Evolutionary conservation across 2,113 vertebrate species (phyloP).

Genomic region (Petromus typicus): DNA sequence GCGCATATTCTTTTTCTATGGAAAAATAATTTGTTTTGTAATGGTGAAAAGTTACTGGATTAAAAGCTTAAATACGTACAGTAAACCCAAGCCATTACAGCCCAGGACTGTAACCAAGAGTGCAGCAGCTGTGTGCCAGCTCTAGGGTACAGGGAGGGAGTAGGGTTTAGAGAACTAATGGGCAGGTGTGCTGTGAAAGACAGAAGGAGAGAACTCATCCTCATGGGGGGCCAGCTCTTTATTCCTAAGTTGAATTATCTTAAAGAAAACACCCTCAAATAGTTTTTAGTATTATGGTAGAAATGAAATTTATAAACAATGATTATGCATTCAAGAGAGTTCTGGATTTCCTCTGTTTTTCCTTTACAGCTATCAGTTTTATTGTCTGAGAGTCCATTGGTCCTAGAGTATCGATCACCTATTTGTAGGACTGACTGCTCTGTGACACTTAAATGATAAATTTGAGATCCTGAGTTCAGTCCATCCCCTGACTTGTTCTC

Average conservation of each 20-base stretch:
- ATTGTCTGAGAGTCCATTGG: background rate
- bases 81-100: background rate
- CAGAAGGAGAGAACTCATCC: background rate
- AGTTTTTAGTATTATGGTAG: background rate
- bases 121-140: background rate
- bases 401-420: background rate
- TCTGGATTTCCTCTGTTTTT: background rate
- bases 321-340: background rate
- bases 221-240: background rate
- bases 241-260: constrained; percentile 12
- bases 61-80: constrained; percentile 22
- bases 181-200: background rate
- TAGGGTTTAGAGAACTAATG: background rate
- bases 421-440: background rate
- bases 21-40: constrained; percentile 15
- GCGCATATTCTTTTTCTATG: background rate
- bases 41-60: constrained; percentile 37
- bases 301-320: background rate
- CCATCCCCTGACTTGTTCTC: background rate
- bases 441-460: background rate
- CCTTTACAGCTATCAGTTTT: background rate
- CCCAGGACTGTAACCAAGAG: background rate
- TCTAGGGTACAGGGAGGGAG: background rate
- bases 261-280: background rate
- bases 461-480: background rate